phyloP scores from a whole-genome alignment of 2,797 vertebrate species.

The Galaxias olidus region DNA sequence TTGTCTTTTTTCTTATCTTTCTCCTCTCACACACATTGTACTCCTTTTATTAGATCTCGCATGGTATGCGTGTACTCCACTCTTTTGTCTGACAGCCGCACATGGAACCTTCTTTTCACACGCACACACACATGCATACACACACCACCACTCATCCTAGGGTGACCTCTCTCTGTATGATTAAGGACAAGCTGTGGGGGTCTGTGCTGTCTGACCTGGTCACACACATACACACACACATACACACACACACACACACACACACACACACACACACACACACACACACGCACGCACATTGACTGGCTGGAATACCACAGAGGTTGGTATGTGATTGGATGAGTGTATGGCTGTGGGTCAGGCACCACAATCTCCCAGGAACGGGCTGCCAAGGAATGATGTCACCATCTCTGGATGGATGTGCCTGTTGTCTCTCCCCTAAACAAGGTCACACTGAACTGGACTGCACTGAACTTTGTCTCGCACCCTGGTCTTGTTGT shows the following conservation, averaged over 20 bases:
- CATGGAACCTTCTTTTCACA: slow-evolving; percentile 5
- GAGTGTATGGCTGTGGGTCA: slow-evolving; percentile 37
- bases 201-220: slow-evolving; percentile 49
- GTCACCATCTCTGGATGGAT: slow-evolving; percentile 63
- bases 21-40: slow-evolving; percentile 14
- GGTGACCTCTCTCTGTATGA: slow-evolving; percentile 54
- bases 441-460: slow-evolving; percentile 52
- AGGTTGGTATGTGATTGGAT: slow-evolving; percentile 44
- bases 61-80: too few relatives aligned
- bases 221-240: slow-evolving; percentile 24
- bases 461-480: slow-evolving; percentile 31
- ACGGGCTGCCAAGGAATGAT: slow-evolving; percentile 61
- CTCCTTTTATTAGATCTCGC: slow-evolving; percentile 5
- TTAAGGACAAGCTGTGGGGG: slow-evolving; percentile 53
- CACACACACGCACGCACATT: slow-evolving; percentile 21
- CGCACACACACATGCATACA: slow-evolving; percentile 24
- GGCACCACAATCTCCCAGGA: slow-evolving; percentile 53
- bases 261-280: slow-evolving; percentile 23
- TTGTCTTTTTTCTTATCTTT: slow-evolving; percentile 53
- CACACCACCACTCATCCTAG: slow-evolving; percentile 30
- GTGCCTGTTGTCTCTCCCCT: slow-evolving; percentile 38
- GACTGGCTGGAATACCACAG: slow-evolving; percentile 3
- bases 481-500: neutral
- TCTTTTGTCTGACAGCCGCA: neutral
- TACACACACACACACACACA: slow-evolving; percentile 10